Percentiles rank a stretch among this genome's conserved stretches.
Evolutionary conservation across 2,888 invertebrate genomes (phyloP).

Genomic region (Deroplatys truncata): DNA sequence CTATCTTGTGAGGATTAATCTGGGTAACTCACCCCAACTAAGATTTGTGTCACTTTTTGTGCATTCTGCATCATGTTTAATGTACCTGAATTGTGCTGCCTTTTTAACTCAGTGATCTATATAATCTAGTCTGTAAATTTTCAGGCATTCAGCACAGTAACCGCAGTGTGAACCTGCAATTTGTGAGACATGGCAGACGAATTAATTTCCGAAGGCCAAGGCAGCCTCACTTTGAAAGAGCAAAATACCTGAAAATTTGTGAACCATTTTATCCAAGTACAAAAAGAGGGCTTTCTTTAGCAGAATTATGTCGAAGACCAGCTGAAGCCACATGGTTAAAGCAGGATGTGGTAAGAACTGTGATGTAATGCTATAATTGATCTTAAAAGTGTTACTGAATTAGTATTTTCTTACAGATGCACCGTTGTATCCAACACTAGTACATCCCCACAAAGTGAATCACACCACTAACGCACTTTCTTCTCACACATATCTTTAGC

Average conservation of each 20-base stretch:
- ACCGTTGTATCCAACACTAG: too few relatives aligned
- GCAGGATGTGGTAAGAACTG: background rate
- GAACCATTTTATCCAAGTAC: constrained; percentile 58
- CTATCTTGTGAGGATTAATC: too few relatives aligned
- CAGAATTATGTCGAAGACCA: constrained; percentile 52
- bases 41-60: too few relatives aligned
- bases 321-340: constrained; percentile 34
- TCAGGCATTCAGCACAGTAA: background rate
- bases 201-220: constrained; percentile 74
- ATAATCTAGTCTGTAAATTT: background rate
- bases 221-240: constrained; percentile 65
- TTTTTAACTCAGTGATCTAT: too few relatives aligned
- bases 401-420: too few relatives aligned
- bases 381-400: too few relatives aligned
- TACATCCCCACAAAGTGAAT: too few relatives aligned
- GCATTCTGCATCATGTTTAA: too few relatives aligned
- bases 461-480: too few relatives aligned
- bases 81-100: too few relatives aligned
- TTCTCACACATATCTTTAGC: too few relatives aligned
- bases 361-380: background rate
- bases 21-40: too few relatives aligned
- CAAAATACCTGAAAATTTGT: constrained; percentile 60
- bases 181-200: constrained; percentile 61
- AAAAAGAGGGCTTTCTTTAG: constrained; percentile 44
- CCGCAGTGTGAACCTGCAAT: constrained; percentile 6